Evolutionary conservation across 1,140 invertebrate genomes (phyloP).

Genomic region (Pseudomyrmex flavicornis): DNA sequence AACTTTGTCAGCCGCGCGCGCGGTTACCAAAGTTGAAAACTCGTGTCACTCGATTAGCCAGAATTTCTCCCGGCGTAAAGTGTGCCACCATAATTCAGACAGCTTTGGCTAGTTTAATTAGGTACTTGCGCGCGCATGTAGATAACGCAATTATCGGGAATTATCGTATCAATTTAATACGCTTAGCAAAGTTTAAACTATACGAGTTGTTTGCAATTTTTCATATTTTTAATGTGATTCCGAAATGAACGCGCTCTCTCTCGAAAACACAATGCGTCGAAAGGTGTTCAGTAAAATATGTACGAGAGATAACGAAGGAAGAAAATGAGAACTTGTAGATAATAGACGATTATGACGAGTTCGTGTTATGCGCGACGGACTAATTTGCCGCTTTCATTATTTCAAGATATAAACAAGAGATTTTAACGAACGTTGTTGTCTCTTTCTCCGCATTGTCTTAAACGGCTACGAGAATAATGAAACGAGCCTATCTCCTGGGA

Average conservation of each 20-base stretch:
- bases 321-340: too few species aligned
- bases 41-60: constrained; percentile 44
- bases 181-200: background rate
- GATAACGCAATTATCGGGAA: constrained; percentile 20
- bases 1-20: constrained; percentile 36
- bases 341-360: background rate
- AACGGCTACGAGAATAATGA: constrained; percentile 10
- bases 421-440: constrained; percentile 2
- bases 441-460: constrained; percentile 9
- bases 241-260: too few species aligned
- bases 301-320: too few species aligned
- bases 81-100: constrained; percentile 14
- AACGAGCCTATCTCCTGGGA: constrained; percentile 13
- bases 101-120: constrained; percentile 35
- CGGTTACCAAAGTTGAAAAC: constrained; percentile 49
- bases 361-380: background rate
- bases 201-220: background rate
- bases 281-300: too few species aligned
- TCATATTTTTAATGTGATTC: too few species aligned
- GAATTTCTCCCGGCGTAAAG: constrained; percentile 14
- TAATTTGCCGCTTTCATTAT: background rate
- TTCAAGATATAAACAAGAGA: background rate
- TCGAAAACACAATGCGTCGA: too few species aligned
- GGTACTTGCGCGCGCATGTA: background rate
- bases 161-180: background rate